Evolutionary conservation across 2,888 invertebrate genomes (phyloP).

Genomic region (Drosophila kanekoi): DNA sequence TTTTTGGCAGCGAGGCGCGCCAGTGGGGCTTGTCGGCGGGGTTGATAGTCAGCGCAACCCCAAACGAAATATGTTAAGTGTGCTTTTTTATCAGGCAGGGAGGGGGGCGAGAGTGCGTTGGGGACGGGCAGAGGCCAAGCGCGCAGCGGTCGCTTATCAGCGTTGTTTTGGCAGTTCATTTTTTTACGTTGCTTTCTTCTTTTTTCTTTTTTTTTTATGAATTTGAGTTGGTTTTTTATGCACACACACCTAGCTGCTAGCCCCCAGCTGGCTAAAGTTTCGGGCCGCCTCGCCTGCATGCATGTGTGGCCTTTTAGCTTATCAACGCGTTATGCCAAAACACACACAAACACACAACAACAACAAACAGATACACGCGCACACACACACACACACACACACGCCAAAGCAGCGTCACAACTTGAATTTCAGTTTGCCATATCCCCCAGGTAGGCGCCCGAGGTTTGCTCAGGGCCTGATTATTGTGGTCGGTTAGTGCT

Average conservation of each 20-base stretch:
- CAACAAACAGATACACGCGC: neutral
- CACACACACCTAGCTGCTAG: constrained; percentile 11
- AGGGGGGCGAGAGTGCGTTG: neutral
- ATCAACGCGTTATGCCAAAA: constrained; percentile 75
- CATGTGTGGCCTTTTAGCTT: constrained; percentile 68
- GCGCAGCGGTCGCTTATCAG: constrained; percentile 68
- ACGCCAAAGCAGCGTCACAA: constrained; percentile 17
- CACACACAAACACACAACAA: constrained; percentile 20
- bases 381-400: constrained; percentile 13
- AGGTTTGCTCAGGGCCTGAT: constrained; percentile 33
- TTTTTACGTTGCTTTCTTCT: constrained; percentile 25
- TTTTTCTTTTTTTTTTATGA: constrained; percentile 38
- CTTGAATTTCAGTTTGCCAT: constrained; percentile 31
- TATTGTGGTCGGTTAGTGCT: constrained; percentile 11
- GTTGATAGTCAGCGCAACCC: constrained; percentile 22
- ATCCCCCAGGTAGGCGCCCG: constrained; percentile 48
- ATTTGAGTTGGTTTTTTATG: constrained; percentile 46
- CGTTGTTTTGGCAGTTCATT: constrained; percentile 61
- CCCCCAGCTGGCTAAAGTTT: constrained; percentile 16
- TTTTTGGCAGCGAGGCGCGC: constrained; percentile 4
- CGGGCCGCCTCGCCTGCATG: constrained; percentile 3
- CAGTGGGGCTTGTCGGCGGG: neutral
- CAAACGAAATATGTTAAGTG: constrained; percentile 72
- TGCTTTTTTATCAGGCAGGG: constrained; percentile 21
- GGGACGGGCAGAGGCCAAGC: constrained; percentile 47